Conservation (phyloP, 64 coral and sea anemone genomes). For the Pachyseris speciosa region DNA sequence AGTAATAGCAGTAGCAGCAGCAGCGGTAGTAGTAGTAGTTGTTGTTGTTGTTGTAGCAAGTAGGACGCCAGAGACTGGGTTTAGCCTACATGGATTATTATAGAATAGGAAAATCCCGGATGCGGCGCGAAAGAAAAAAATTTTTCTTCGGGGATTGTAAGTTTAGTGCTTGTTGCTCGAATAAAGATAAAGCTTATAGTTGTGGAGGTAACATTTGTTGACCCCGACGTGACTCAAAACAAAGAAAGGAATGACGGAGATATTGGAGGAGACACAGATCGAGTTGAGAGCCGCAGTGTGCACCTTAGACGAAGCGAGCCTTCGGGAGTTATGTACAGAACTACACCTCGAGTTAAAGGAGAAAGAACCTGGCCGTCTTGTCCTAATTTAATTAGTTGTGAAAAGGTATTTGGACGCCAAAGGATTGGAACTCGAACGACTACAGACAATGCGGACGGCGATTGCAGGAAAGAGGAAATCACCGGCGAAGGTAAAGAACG, state of each 20-base stretch:
- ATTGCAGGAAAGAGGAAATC: not conserved
- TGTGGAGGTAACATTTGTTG: conserved; percentile 17
- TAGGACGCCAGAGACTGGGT: too few relatives aligned
- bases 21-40: too few relatives aligned
- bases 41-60: too few relatives aligned
- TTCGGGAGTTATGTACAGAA: not conserved
- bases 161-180: too few relatives aligned
- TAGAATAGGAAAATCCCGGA: too few relatives aligned
- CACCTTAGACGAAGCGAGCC: not conserved
- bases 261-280: not conserved
- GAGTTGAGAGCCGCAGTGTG: not conserved
- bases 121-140: too few relatives aligned
- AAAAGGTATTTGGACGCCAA: not conserved
- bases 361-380: not conserved
- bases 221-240: conserved; percentile 14
- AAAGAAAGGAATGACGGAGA: not conserved
- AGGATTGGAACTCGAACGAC: not conserved
- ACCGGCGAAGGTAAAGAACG: not conserved
- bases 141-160: too few relatives aligned
- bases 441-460: not conserved
- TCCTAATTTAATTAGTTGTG: not conserved
- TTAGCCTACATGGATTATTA: too few relatives aligned
- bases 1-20: too few relatives aligned
- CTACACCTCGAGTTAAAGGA: not conserved
- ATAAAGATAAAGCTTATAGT: too few relatives aligned